A percentile compares a stretch with the other conserved stretches of the same genome.
Evolutionary conservation across 1,140 invertebrate genomes (phyloP).

Genomic region (Babylonia areolata): DNA sequence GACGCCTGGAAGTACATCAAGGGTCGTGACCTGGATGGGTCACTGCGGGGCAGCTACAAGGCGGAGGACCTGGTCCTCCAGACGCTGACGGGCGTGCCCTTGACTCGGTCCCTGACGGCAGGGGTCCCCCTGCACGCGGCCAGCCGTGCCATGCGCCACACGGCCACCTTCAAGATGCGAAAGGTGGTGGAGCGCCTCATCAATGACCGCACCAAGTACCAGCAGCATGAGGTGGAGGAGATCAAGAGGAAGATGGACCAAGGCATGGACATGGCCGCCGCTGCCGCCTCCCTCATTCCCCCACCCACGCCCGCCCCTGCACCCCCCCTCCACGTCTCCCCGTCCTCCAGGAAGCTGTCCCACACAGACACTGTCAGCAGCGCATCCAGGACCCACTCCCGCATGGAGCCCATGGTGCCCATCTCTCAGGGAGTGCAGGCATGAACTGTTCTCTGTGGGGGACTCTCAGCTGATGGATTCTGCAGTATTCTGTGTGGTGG

Average conservation of each 20-base stretch:
- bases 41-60: conserved; percentile 47
- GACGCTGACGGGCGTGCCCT: conserved; percentile 61
- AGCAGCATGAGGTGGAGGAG: conserved; percentile 66
- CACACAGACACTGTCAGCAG: not conserved
- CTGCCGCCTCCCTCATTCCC: conserved; percentile 2
- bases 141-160: conserved; percentile 63
- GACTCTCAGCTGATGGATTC: too few relatives aligned
- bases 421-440: not conserved
- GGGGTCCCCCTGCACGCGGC: conserved; percentile 62
- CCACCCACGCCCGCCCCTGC: not conserved
- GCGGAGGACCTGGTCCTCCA: conserved; percentile 61
- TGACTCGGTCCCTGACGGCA: conserved; percentile 49
- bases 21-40: conserved; percentile 7
- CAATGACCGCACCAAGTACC: conserved; percentile 60
- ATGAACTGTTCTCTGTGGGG: too few relatives aligned
- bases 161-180: conserved; percentile 69
- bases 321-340: not conserved
- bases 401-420: not conserved
- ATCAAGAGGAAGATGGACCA: conserved; percentile 55
- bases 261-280: conserved; percentile 22
- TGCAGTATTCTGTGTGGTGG: too few relatives aligned
- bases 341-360: not conserved
- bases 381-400: not conserved
- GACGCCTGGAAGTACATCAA: conserved; percentile 50
- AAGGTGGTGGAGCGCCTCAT: conserved; percentile 64